Evolutionary conservation across 2,888 invertebrate genomes (phyloP), one percentile per base, ranked within the genome.

Genomic region (Scaptodrosophila latifasciaeformis): DNA sequence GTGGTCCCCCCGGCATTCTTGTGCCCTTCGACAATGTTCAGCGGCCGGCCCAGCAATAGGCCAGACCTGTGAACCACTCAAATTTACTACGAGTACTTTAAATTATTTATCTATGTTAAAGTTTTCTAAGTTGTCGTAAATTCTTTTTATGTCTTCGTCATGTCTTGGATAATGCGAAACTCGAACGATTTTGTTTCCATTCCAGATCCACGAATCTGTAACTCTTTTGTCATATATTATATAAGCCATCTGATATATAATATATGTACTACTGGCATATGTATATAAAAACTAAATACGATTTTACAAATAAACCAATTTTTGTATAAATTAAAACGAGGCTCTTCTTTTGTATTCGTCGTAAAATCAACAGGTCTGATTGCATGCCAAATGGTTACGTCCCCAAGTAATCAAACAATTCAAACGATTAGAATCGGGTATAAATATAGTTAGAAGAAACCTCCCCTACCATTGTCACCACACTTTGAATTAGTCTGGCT

Each of bases 1-100:
- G 86, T 2, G 86, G 86, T 7, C 85, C 86, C 6, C 86, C 86
- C 4, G 86, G 86, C 10, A 54, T 86, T 30, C 71, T 86, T 10
- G 65, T 65, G 13, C 86, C 86, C 29, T 86, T 77, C 56, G 86
- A 86, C 59, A 85, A 83, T 62, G 68, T 63, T 15, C 79, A 70
- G 59, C 54, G 70, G 6, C 44, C 59, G 4, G 74, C 43, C 1
- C 58, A 49, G n/a, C 71, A 72, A 48, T 78, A 75, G 59, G 57
- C 40, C 35, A 47, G 53, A 24, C 17, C 6, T 18, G 17, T 15
- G 30, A 12, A 42, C 45, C 40, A 30, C 46, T 44, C 19, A 43
- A 7, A 21, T 19, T 5, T 18, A 35, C 34, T 37, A 48, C 59
- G 56, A 54, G 49, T 76, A 78, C 69, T 79, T 77, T 74, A 66